A percentile compares a stretch with the other conserved stretches of the same genome.
Conservation (phyloP, 1,140 invertebrate species). For the Leucophenga varia region DNA sequence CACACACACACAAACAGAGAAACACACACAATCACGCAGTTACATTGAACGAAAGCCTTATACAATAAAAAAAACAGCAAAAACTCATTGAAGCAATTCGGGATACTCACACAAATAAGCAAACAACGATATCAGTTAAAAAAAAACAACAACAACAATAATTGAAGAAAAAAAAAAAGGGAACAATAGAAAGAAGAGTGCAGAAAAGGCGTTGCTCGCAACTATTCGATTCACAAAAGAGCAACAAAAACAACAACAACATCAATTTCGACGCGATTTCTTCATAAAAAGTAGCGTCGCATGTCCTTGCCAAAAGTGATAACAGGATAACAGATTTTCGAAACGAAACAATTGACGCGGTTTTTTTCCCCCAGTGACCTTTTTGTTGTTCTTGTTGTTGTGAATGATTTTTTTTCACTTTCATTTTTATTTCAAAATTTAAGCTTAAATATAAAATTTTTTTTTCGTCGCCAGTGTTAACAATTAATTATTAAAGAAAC, state of each 20-base stretch:
- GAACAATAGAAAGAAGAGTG: conserved; percentile 1
- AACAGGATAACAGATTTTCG: too few species aligned
- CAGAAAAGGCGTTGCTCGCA: conserved; percentile 27
- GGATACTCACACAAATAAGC: conserved; percentile 1
- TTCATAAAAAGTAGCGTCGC: conserved; percentile 14
- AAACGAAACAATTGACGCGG: too few species aligned
- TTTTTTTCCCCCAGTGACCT: too few species aligned
- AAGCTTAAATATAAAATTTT: too few species aligned
- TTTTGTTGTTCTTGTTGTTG: too few species aligned
- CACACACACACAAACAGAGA: conserved; percentile 3
- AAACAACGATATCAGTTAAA: conserved; percentile 1
- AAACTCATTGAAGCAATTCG: conserved; percentile 4
- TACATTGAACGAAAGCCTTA: background rate
- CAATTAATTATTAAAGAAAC: too few species aligned
- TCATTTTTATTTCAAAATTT: too few species aligned
- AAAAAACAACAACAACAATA: conserved; percentile 5
- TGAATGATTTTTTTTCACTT: too few species aligned
- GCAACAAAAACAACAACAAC: conserved; percentile 5
- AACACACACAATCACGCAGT: background rate
- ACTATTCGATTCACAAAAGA: conserved; percentile 16
- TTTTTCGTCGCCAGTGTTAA: too few species aligned
- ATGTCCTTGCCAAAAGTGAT: too few species aligned
- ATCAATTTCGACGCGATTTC: background rate
- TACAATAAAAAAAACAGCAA: background rate
- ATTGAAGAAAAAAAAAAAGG: background rate